Conservation (phyloP, 2,113 vertebrate species). For the Cyprinodon variegatus region DNA sequence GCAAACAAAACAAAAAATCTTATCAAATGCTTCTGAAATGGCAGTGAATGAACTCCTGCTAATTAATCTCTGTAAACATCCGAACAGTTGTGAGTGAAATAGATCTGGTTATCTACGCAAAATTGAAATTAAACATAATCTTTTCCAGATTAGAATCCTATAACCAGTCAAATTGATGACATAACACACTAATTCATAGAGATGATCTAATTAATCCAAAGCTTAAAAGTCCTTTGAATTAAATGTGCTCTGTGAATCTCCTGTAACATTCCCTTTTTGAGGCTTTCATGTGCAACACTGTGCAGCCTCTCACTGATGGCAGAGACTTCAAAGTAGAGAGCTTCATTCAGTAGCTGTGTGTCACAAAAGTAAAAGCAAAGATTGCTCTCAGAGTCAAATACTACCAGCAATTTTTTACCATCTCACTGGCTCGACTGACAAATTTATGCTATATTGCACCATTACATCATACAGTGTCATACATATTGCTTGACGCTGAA, state of each 20-base stretch:
- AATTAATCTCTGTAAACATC: too few species aligned
- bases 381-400: not conserved
- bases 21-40: too few species aligned
- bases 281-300: constrained; percentile 16
- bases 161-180: not conserved
- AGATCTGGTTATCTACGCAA: not conserved
- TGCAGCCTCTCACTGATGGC: not conserved
- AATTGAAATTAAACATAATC: not conserved
- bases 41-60: too few species aligned
- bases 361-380: constrained; percentile 10
- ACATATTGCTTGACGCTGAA: not conserved
- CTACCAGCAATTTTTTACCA: not conserved
- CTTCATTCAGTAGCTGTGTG: not conserved
- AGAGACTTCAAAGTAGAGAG: constrained; percentile 19
- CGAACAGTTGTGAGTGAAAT: not conserved
- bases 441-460: not conserved
- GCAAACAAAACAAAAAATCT: too few species aligned
- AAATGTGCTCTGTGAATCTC: not conserved
- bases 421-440: too few species aligned
- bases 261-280: constrained; percentile 4
- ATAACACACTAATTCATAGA: not conserved
- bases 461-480: not conserved
- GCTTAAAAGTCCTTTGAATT: not conserved
- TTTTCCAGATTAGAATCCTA: not conserved
- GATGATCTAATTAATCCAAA: not conserved